Percentiles rank a stretch among this genome's conserved stretches.
Conservation (phyloP, 2,113 vertebrate genomes). For the Pachypanchax playfairii region DNA sequence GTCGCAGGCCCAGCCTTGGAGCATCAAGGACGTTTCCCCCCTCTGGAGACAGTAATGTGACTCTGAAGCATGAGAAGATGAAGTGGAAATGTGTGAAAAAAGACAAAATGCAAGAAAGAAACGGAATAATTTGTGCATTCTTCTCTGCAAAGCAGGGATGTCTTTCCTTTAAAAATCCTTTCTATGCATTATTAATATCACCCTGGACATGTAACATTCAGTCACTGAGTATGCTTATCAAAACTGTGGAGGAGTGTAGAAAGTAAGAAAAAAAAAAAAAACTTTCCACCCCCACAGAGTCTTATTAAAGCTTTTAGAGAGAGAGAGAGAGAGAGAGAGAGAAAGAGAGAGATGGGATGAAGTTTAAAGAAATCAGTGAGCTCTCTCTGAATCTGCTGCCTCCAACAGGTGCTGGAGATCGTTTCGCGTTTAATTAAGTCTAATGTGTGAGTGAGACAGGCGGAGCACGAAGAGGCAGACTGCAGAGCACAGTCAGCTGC, state of each 20-base stretch:
- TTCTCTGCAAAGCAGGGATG: not conserved
- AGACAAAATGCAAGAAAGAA: slow-evolving; percentile 4
- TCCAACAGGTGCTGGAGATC: slow-evolving; percentile 53
- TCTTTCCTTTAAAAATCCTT: slow-evolving; percentile 15
- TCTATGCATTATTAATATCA: slow-evolving; percentile 43
- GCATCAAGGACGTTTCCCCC: slow-evolving; percentile 41
- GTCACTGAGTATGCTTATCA: slow-evolving; percentile 51
- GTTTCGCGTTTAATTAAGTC: slow-evolving; percentile 66
- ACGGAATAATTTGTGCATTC: not conserved
- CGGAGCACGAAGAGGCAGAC: slow-evolving; percentile 32
- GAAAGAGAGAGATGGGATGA: slow-evolving; percentile 21
- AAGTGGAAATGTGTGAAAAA: slow-evolving; percentile 25
- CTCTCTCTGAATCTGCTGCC: slow-evolving; percentile 30
- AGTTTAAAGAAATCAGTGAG: slow-evolving; percentile 46
- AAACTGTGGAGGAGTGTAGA: slow-evolving; percentile 67
- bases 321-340: slow-evolving; percentile 7
- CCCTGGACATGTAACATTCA: slow-evolving; percentile 51
- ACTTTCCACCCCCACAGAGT: slow-evolving; percentile 59
- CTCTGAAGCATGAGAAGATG: slow-evolving; percentile 9
- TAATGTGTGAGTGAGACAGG: slow-evolving; percentile 37
- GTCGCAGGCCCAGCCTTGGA: slow-evolving; percentile 37
- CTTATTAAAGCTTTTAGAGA: slow-evolving; percentile 51
- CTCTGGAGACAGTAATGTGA: slow-evolving; percentile 32
- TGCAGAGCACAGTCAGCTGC: slow-evolving; percentile 40
- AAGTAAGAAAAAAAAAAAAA: slow-evolving; percentile 66